A percentile compares a stretch with the other conserved stretches of the same genome.
These are phyloP conservation scores for Bagarius yarrelli DNA, from an alignment of 2,113 vertebrate species.

Conservation along the genomic window DNA sequence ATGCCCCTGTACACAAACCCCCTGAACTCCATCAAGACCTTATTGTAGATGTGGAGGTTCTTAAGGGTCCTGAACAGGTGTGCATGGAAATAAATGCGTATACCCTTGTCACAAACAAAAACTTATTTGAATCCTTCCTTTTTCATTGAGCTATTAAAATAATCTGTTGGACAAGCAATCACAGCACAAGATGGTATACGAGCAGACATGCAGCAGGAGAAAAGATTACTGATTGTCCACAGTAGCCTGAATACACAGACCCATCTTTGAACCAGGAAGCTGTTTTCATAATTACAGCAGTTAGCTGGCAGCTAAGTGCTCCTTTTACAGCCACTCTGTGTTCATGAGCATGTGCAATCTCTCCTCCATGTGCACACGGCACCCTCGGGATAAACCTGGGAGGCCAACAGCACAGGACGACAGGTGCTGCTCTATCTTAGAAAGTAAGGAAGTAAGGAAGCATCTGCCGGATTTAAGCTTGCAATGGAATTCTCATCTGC, in stretches of 20 bases:
- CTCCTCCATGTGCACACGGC: constrained; percentile 34
- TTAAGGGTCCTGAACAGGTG: no score
- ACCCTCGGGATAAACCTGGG: constrained; percentile 42
- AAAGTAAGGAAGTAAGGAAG: constrained; percentile 23
- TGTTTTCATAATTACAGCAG: constrained; percentile 50
- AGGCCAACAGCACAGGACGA: constrained; percentile 44
- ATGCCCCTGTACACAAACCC: no score
- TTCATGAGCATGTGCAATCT: constrained; percentile 36
- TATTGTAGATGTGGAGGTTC: no score
- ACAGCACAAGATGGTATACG: background rate
- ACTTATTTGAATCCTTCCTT: background rate
- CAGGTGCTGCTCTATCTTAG: constrained; percentile 44
- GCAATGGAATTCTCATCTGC: constrained; percentile 33
- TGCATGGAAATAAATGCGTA: background rate
- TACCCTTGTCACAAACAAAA: background rate
- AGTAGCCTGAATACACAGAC: constrained; percentile 20
- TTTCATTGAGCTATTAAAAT: background rate
- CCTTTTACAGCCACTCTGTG: constrained; percentile 38
- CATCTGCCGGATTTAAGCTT: constrained; percentile 17
- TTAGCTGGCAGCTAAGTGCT: constrained; percentile 41
- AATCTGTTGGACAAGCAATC: background rate
- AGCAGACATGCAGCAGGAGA: constrained; percentile 9
- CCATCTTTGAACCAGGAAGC: constrained; percentile 35
- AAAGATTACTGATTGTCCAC: constrained; percentile 17
- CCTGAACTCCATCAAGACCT: no score